Evolutionary conservation across 2,797 vertebrate species (phyloP).

Genomic region (Cyclopterus lumpus): DNA sequence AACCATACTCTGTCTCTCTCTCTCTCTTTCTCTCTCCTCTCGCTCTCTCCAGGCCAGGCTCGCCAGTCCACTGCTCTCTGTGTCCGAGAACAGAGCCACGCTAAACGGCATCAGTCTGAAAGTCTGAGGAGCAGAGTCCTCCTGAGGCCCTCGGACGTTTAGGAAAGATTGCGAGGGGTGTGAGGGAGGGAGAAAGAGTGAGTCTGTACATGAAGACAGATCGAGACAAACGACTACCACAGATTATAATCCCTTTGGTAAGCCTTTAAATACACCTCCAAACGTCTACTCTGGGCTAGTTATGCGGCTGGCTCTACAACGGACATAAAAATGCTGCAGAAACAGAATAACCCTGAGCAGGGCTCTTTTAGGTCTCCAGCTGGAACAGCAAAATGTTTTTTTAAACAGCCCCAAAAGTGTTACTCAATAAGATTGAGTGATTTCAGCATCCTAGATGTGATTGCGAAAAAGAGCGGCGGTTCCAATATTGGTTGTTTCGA

Average conservation of each 20-base stretch:
- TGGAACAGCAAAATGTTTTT: slow-evolving; percentile 11
- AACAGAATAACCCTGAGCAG: slow-evolving; percentile 23
- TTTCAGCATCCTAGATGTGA: background rate
- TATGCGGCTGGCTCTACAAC: slow-evolving; percentile 54
- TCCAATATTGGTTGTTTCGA: background rate
- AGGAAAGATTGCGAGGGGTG: background rate
- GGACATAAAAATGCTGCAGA: slow-evolving; percentile 42
- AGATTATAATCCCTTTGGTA: slow-evolving; percentile 64
- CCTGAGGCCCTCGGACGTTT: slow-evolving; percentile 32
- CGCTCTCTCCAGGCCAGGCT: no score
- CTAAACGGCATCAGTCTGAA: slow-evolving; percentile 45
- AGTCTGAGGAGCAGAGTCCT: slow-evolving; percentile 28
- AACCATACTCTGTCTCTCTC: no score
- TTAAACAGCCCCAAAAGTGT: slow-evolving; percentile 22
- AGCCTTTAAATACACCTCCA: slow-evolving; percentile 74
- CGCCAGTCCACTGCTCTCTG: no score
- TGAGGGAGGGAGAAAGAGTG: slow-evolving; percentile 22
- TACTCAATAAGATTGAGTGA: background rate
- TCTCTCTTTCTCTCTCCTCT: no score
- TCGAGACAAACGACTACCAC: slow-evolving; percentile 48
- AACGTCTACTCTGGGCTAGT: slow-evolving; percentile 60
- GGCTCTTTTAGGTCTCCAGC: slow-evolving; percentile 13
- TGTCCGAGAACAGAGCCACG: slow-evolving; percentile 53
- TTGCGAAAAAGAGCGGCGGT: background rate
- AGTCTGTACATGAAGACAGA: slow-evolving; percentile 11